These are phyloP conservation scores for Ammodytes dubius DNA, from an alignment of 2,113 vertebrate species.

Conservation along the genomic window DNA sequence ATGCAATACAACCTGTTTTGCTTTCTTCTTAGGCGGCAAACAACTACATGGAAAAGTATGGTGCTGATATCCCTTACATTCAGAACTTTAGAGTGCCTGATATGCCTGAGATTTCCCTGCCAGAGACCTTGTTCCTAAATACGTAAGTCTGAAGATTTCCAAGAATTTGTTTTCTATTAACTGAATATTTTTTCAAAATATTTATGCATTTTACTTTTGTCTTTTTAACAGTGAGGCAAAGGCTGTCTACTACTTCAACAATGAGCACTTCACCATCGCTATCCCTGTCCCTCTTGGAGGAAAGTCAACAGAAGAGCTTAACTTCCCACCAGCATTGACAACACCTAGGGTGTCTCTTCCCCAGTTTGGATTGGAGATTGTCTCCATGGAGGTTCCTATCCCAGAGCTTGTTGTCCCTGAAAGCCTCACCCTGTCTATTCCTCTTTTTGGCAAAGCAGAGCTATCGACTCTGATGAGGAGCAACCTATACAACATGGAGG, in stretches of 20 bases:
- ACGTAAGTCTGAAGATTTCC: constrained; percentile 80
- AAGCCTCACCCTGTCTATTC: constrained; percentile 82
- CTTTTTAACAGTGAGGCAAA: constrained; percentile 87
- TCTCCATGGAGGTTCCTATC: constrained; percentile 84
- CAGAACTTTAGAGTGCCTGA: constrained; percentile 86
- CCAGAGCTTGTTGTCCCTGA: constrained; percentile 88
- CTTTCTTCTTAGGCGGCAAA: constrained; percentile 83
- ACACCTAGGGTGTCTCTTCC: constrained; percentile 85
- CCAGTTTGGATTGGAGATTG: constrained; percentile 85
- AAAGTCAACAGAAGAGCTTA: constrained; percentile 87
- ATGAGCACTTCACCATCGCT: constrained; percentile 82
- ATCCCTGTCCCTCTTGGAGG: constrained; percentile 92
- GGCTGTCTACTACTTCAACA: constrained; percentile 87
- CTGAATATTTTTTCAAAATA: background rate
- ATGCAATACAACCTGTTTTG: background rate
- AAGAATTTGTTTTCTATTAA: background rate
- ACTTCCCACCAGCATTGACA: constrained; percentile 81
- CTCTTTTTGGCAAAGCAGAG: constrained; percentile 88
- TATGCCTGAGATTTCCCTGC: constrained; percentile 85
- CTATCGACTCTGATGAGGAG: constrained; percentile 87
- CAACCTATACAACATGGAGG: constrained; percentile 93
- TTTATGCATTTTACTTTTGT: constrained; percentile 28
- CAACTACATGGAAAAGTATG: constrained; percentile 87
- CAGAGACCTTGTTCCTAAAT: constrained; percentile 91
- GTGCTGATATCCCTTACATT: constrained; percentile 85